These are phyloP conservation scores for Ladona fulva DNA, from an alignment of 1,140 invertebrate genomes.

Conservation along the genomic window DNA sequence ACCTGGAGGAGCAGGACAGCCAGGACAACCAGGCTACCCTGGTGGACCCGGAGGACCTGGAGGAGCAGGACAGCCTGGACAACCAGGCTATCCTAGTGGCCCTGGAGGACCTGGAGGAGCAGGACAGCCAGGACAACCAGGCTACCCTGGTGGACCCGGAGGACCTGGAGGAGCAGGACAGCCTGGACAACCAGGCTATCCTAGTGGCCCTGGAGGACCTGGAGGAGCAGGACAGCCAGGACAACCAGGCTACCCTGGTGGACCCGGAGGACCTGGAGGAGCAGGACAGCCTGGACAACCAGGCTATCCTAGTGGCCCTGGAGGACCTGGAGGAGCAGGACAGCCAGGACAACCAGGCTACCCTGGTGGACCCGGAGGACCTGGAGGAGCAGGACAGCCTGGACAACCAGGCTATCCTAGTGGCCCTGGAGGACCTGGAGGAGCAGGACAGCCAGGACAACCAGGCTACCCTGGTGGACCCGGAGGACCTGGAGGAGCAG, in stretches of 20 bases:
- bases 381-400: slow-evolving; percentile 19
- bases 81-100: slow-evolving; percentile 24
- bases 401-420: slow-evolving; percentile 19
- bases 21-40: not conserved
- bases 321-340: slow-evolving; percentile 9
- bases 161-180: not conserved
- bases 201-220: slow-evolving; percentile 7
- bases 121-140: slow-evolving; percentile 23
- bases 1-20: not conserved
- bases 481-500: not conserved
- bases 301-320: not conserved
- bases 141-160: slow-evolving; percentile 25
- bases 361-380: not conserved
- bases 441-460: not conserved
- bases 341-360: slow-evolving; percentile 19
- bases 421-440: not conserved
- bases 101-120: not conserved
- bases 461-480: slow-evolving; percentile 14
- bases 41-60: slow-evolving; percentile 14
- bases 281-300: slow-evolving; percentile 11
- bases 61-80: not conserved
- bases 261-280: slow-evolving; percentile 25
- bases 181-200: not conserved
- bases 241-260: slow-evolving; percentile 12
- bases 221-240: not conserved